Evolutionary conservation across 2,888 invertebrate genomes (phyloP).

Genomic region (Hyalella azteca): DNA sequence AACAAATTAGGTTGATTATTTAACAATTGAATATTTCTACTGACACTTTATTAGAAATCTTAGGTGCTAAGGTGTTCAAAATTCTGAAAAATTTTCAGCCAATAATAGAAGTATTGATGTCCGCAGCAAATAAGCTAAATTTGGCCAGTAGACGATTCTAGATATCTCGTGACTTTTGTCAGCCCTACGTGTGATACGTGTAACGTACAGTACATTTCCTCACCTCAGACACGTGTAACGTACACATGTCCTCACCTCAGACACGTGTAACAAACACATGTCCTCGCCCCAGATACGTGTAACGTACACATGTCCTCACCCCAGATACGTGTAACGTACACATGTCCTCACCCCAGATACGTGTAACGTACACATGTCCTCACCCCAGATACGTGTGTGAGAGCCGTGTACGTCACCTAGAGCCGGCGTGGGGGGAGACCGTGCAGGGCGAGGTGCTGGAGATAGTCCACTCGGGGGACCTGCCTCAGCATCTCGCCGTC

Average conservation of each 20-base stretch:
- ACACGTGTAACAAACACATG: background rate
- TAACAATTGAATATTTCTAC: no score
- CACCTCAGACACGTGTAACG: background rate
- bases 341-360: background rate
- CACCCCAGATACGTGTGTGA: slow-evolving; percentile 46
- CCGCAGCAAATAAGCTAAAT: no score
- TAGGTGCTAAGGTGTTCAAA: no score
- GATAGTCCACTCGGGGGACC: slow-evolving; percentile 47
- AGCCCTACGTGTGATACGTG: no score
- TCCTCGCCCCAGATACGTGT: background rate
- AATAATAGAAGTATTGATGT: no score
- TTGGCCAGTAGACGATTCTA: no score
- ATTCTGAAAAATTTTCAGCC: no score
- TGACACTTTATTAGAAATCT: no score
- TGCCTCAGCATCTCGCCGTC: slow-evolving; percentile 46
- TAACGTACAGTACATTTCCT: no score
- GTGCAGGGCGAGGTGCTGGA: slow-evolving; percentile 41
- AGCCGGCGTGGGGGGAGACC: slow-evolving; percentile 44
- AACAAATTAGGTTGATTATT: no score
- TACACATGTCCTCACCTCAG: background rate
- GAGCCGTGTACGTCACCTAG: slow-evolving; percentile 32
- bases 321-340: background rate
- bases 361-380: background rate
- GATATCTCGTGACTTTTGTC: no score
- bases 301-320: background rate